phyloP scores from a whole-genome alignment of 2,113 vertebrate species.

The Rhegmatorhina hoffmannsi region DNA sequence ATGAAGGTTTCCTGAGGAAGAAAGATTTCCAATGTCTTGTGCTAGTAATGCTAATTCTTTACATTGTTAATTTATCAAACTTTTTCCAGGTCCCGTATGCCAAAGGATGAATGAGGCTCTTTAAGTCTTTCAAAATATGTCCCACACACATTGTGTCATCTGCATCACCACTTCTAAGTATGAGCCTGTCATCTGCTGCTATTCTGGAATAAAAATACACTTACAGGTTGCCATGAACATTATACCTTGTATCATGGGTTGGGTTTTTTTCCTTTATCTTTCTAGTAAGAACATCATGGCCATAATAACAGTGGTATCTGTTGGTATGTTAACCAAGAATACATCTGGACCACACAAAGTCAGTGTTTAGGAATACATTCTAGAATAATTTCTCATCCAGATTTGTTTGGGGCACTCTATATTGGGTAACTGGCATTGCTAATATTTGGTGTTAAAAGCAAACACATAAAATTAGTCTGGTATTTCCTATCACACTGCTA shows the following conservation, averaged over 20 bases:
- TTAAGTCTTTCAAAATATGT: too few species aligned
- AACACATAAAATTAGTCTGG: background rate
- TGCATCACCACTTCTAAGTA: too few species aligned
- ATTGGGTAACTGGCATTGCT: background rate
- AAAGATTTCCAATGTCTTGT: too few species aligned
- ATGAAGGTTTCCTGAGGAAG: background rate
- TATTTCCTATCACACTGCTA: background rate
- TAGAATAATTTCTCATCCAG: background rate
- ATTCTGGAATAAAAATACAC: background rate
- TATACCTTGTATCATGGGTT: background rate
- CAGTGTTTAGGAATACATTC: background rate
- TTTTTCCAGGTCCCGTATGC: background rate
- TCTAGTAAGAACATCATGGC: accelerated
- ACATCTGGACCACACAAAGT: background rate
- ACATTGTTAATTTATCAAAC: background rate
- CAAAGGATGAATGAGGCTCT: background rate
- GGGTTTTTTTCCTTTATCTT: background rate
- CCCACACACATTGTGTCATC: too few species aligned
- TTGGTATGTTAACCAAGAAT: background rate
- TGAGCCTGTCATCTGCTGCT: background rate
- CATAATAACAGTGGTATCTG: background rate
- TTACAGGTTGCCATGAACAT: background rate
- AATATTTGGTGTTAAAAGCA: background rate
- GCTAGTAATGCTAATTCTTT: too few species aligned
- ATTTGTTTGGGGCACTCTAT: background rate